Percentiles rank a stretch among this genome's conserved stretches.
Conservation (phyloP, 2,113 vertebrate genomes). For the Chloropsis hardwickii region DNA sequence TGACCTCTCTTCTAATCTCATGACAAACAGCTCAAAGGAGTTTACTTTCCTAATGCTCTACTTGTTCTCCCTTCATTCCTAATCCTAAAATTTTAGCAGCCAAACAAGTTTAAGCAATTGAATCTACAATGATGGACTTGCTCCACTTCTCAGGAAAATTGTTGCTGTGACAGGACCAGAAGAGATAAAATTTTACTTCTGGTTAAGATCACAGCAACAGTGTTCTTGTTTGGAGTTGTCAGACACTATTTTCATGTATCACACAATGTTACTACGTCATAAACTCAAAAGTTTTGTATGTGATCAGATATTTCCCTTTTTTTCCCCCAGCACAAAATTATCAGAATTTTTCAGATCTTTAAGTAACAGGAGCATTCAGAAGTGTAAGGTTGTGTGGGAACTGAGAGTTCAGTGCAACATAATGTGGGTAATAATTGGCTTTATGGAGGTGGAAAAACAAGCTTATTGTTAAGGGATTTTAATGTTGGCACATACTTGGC, state of each 20-base stretch:
- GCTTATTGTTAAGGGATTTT: slow-evolving; percentile 10
- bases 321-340: neutral
- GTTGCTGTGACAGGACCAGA: neutral
- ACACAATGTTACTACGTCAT: neutral
- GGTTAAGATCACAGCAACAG: neutral
- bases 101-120: neutral
- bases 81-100: neutral
- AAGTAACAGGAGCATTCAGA: neutral
- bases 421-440: neutral
- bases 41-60: neutral
- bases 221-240: neutral
- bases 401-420: neutral
- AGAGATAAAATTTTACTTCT: neutral
- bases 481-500: neutral
- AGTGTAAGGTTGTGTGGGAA: neutral
- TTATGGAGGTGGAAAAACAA: neutral
- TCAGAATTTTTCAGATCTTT: neutral
- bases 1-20: neutral
- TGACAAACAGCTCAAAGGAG: neutral
- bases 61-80: neutral
- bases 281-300: neutral
- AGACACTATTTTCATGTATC: neutral
- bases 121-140: neutral
- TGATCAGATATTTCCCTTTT: neutral
- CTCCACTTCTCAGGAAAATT: neutral